phyloP scores from a whole-genome alignment of 1,140 invertebrate genomes.

The Meloidogyne hapla region DNA sequence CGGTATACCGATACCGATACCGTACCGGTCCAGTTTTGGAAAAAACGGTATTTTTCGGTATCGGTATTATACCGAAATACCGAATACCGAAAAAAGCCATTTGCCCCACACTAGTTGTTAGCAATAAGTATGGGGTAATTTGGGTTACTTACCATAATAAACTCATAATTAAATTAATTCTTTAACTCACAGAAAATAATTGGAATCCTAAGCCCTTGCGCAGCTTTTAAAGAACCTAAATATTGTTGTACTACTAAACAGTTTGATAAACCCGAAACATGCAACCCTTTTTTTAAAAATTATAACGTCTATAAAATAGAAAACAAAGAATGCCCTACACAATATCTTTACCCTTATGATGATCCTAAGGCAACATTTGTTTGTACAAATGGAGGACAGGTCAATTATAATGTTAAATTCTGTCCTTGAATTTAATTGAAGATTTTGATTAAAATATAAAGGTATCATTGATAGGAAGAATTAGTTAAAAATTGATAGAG shows the following conservation, averaged over 20 bases:
- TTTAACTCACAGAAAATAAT: background rate
- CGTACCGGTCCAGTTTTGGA: no score
- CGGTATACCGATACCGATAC: no score
- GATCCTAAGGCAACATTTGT: background rate
- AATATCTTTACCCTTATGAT: background rate
- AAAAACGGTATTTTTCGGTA: no score
- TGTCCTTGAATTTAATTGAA: background rate
- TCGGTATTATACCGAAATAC: no score
- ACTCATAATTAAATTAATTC: background rate
- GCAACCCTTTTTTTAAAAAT: background rate
- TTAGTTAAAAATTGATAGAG: no score
- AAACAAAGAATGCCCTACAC: background rate
- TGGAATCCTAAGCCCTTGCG: background rate
- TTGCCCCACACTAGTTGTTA: no score
- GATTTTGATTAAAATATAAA: no score
- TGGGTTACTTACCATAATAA: no score
- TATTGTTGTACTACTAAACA: background rate
- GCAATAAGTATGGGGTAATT: no score
- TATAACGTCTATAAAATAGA: conserved; percentile 3
- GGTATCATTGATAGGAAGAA: no score
- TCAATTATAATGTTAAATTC: conserved; percentile 2
- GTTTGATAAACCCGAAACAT: background rate
- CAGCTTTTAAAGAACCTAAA: background rate
- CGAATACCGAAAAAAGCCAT: no score
- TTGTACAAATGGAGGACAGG: background rate